These are phyloP conservation scores for Pomatorhinus ruficollis DNA, from an alignment of 2,113 vertebrate genomes.

Conservation along the genomic window DNA sequence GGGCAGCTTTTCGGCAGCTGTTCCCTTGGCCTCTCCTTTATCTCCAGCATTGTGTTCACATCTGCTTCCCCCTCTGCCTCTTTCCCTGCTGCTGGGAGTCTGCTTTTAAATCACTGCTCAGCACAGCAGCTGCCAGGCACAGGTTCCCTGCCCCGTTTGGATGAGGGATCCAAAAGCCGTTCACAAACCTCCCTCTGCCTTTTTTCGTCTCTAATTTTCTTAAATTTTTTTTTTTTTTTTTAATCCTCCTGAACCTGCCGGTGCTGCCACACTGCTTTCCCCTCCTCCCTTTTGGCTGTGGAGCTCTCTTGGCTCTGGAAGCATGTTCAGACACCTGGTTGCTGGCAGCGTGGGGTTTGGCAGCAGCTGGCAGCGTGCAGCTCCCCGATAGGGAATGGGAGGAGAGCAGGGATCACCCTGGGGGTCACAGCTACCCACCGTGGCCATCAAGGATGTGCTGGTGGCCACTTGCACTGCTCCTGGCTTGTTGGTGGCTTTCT, in stretches of 20 bases:
- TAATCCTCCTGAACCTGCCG: neutral
- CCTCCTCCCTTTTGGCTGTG: conserved; percentile 11
- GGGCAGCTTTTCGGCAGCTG: neutral
- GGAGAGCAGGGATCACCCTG: neutral
- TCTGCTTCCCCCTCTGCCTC: conserved; percentile 53
- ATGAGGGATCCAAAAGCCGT: neutral
- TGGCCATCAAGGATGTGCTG: neutral
- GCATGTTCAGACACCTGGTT: conserved; percentile 45
- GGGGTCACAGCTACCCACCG: neutral
- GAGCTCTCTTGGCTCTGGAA: neutral
- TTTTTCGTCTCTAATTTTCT: neutral
- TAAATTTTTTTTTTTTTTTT: neutral
- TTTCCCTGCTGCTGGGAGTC: neutral
- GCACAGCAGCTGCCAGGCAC: neutral
- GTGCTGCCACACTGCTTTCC: neutral
- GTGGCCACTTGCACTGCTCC: neutral
- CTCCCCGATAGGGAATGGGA: neutral
- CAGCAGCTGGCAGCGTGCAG: neutral
- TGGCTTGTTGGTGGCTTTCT: neutral
- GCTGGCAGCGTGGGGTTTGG: conserved; percentile 1
- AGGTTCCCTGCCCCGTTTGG: neutral
- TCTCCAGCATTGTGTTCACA: conserved; percentile 58
- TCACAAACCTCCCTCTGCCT: neutral
- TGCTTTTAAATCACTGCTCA: conserved; percentile 52
- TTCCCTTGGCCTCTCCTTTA: conserved; percentile 59